phyloP scores from a whole-genome alignment of 2,797 vertebrate species.

The Neopelma chrysocephalum region DNA sequence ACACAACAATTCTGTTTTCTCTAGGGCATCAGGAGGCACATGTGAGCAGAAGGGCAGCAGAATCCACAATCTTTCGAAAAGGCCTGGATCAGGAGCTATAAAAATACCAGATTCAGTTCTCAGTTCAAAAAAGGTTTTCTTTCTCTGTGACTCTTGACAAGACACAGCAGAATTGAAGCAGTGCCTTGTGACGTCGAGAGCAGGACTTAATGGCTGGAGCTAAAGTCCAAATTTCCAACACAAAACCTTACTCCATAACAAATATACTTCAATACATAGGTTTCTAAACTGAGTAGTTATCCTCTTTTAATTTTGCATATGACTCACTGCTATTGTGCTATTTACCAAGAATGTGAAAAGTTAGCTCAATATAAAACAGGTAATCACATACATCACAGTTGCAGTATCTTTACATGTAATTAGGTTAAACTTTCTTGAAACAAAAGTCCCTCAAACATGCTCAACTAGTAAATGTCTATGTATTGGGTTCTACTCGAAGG shows the following conservation, averaged over 20 bases:
- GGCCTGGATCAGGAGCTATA: not conserved
- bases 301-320: not conserved
- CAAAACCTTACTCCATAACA: not conserved
- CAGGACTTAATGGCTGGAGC: not conserved
- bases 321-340: not conserved
- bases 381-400: not conserved
- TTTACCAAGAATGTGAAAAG: not conserved
- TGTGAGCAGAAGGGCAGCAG: not conserved
- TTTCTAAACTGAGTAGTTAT: not conserved
- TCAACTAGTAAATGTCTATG: not conserved
- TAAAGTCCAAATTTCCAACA: not conserved
- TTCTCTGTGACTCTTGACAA: not conserved
- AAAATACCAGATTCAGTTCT: not conserved
- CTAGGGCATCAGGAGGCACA: not conserved
- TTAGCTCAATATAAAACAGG: not conserved
- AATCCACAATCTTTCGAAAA: not conserved
- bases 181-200: rapidly evolving
- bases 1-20: not conserved
- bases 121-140: not conserved
- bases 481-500: not conserved
- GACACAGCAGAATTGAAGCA: not conserved
- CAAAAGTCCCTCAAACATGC: not conserved
- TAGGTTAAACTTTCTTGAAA: not conserved
- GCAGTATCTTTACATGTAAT: not conserved
- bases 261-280: not conserved